Evolutionary conservation across 2,113 vertebrate species (phyloP).

Genomic region (Dinomys branickii): DNA sequence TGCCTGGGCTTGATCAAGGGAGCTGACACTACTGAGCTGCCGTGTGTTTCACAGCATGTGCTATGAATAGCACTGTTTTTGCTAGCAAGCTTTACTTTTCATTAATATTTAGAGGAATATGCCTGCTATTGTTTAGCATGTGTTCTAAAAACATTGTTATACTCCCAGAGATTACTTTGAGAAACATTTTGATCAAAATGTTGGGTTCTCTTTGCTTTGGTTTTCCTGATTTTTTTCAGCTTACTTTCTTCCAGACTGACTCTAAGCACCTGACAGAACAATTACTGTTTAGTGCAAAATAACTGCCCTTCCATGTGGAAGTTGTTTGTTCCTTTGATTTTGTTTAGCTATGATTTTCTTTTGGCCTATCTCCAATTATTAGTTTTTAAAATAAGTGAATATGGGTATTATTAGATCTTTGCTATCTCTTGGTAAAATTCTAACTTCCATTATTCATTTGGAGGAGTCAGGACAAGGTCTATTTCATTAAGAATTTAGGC

Average conservation of each 20-base stretch:
- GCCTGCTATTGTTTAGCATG: not conserved
- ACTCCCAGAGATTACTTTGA: not conserved
- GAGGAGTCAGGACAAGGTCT: not conserved
- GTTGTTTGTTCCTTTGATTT: not conserved
- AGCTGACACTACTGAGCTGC: accelerated
- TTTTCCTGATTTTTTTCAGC: not conserved
- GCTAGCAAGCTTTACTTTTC: not conserved
- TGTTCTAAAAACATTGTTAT: not conserved
- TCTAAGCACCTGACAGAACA: not conserved
- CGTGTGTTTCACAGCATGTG: not conserved
- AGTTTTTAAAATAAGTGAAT: not conserved
- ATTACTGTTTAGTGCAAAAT: not conserved
- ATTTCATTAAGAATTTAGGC: constrained; percentile 24
- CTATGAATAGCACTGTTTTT: not conserved
- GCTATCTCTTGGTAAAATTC: not conserved
- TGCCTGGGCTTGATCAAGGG: not conserved
- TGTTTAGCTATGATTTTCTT: not conserved
- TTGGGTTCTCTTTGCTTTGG: not conserved
- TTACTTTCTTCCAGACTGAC: not conserved
- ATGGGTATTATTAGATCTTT: not conserved
- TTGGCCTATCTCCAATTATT: not conserved
- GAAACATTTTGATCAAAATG: not conserved
- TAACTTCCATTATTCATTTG: not conserved
- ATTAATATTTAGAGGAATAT: not conserved
- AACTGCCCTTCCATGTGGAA: not conserved